Percentiles rank a stretch among this genome's conserved stretches.
These are phyloP conservation scores for Diphyllodes magnificus DNA, from an alignment of 2,113 vertebrate genomes.

Conservation along the genomic window DNA sequence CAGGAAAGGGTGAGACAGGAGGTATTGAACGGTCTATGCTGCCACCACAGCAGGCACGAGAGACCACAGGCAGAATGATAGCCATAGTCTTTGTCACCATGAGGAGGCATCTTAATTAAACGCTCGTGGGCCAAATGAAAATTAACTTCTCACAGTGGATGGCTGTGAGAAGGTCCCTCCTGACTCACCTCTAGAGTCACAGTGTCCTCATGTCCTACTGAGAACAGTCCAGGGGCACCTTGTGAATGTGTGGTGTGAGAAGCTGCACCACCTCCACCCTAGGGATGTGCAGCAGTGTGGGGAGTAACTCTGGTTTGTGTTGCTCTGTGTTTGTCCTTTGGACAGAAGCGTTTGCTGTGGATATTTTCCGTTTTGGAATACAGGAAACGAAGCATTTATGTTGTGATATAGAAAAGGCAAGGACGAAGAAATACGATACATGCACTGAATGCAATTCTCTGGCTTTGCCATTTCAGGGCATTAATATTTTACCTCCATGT, in stretches of 20 bases:
- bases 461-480: not conserved
- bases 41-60: not conserved
- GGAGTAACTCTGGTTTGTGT: not conserved
- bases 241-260: not conserved
- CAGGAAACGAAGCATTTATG: not conserved
- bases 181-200: not conserved
- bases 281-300: not conserved
- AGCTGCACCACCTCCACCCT: not conserved
- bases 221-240: not conserved
- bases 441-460: not conserved
- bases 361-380: not conserved
- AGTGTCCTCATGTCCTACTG: not conserved
- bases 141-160: not conserved
- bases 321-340: not conserved
- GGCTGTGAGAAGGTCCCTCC: not conserved
- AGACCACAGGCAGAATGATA: not conserved
- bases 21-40: rapidly evolving
- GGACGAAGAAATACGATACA: not conserved
- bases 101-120: not conserved
- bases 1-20: not conserved
- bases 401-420: not conserved
- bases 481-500: not conserved
- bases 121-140: not conserved
- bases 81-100: not conserved
- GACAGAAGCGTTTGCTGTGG: not conserved